Evolutionary conservation across 2,888 invertebrate genomes (phyloP), one percentile per base, ranked within the genome.

Genomic region (Nemotelus nigrinus): DNA sequence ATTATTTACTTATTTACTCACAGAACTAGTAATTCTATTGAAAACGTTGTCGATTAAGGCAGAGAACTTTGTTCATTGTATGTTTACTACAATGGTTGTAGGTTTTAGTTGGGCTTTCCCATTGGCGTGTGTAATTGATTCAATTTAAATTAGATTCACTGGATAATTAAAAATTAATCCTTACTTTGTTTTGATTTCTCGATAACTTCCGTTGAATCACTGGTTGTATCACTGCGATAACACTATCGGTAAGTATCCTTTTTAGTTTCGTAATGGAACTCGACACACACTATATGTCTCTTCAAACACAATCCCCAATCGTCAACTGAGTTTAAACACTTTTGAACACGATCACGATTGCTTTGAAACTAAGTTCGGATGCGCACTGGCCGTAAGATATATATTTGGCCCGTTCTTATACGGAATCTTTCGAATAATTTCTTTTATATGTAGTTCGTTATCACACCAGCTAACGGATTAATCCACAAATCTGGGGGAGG

Each of bases 261-360:
- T 8, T 5, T 8, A 4, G 25, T 58, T 58, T 25, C 5, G 10
- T 5, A 58, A 6, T 6, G 58, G 8, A 6, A 5, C 25, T 25
- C 58, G 58, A 58, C n/a, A 25, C 60, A 60, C 60, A 25, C 25
- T 39, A 60, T 60, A 60, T 41, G 60, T 60, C 41, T 41, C 41
- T 60, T 6, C 41, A 25, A 25, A 25, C 25, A 25, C 25, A 25
- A 25, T 25, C 25, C 25, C 25, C 25, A 25, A 25, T 25, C 25
- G 25, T 25, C 25, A 25, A 25, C 25, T 58, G 4, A n/a, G 58
- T 43, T 25, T 44, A 47, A 57, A 58, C 74, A 60, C 63, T 74
- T 8, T 48, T 63, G 45, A 47, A 60, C 74, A 63, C 74, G 74
- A 44, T 57, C 74, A 74, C 74, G 74, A 60, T 74, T 63, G 74